phyloP scores from a whole-genome alignment of 1,140 invertebrate species.

The Scaptodrosophila lebanonensis region DNA sequence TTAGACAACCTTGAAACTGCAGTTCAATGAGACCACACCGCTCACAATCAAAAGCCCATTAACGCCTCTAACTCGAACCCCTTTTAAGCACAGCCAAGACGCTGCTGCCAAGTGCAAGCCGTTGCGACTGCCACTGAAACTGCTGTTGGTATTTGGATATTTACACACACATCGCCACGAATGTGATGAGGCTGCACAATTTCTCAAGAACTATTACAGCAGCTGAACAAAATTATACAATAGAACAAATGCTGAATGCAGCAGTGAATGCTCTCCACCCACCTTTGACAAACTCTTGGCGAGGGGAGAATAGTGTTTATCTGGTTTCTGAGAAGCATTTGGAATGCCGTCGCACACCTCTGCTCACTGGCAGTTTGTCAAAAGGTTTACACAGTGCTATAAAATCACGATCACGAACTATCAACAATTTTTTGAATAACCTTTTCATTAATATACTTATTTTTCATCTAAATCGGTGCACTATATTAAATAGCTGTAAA shows the following conservation, averaged over 20 bases:
- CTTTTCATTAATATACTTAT: too few species aligned
- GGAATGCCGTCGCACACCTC: conserved; percentile 57
- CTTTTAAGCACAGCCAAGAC: conserved; percentile 13
- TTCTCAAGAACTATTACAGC: conserved; percentile 64
- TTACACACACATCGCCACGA: conserved; percentile 67
- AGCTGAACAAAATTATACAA: conserved; percentile 66
- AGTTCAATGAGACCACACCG: neutral
- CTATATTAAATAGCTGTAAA: too few species aligned
- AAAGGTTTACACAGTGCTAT: too few species aligned
- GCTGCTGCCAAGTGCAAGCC: neutral
- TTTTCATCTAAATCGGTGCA: too few species aligned
- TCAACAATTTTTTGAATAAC: too few species aligned
- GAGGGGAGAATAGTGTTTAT: conserved; percentile 33
- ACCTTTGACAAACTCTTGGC: too few species aligned
- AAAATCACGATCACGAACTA: too few species aligned
- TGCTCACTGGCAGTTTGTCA: too few species aligned
- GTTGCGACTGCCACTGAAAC: neutral
- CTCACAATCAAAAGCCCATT: conserved; percentile 56
- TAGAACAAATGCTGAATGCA: conserved; percentile 14
- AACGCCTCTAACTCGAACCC: conserved; percentile 55
- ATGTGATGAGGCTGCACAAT: conserved; percentile 68
- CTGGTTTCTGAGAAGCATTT: conserved; percentile 72
- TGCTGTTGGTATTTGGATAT: conserved; percentile 47
- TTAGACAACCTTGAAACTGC: conserved; percentile 47
- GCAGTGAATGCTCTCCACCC: neutral